Conservation (phyloP, 2,113 vertebrate genomes). For the Pteruthius melanotis region DNA sequence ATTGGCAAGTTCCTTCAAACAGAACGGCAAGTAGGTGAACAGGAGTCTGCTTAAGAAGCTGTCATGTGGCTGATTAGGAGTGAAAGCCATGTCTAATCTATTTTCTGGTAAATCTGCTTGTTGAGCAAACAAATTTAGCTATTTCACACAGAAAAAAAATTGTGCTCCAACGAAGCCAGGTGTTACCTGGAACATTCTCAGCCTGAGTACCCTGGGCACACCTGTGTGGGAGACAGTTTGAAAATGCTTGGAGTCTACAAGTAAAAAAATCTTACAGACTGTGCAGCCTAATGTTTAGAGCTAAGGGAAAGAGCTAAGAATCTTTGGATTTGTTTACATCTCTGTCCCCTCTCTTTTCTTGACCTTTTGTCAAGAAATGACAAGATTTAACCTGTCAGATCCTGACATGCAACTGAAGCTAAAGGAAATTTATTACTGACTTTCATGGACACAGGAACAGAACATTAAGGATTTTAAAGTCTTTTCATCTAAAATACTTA, state of each 20-base stretch:
- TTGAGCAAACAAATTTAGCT: conserved; percentile 27
- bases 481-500: not conserved
- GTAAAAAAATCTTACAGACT: not conserved
- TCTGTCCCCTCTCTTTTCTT: not conserved
- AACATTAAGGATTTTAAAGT: not conserved
- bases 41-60: conserved; percentile 5
- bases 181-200: not conserved
- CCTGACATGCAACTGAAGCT: not conserved
- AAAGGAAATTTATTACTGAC: not conserved
- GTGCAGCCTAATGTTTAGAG: not conserved
- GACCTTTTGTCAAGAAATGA: not conserved
- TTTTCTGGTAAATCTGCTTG: conserved; percentile 37
- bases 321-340: not conserved
- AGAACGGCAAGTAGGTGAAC: not conserved
- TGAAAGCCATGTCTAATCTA: conserved; percentile 43
- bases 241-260: not conserved
- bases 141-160: not conserved
- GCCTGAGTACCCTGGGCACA: not conserved
- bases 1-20: conserved; percentile 34
- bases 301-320: not conserved
- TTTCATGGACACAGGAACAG: not conserved
- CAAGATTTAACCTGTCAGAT: not conserved
- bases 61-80: conserved; percentile 2
- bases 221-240: not conserved
- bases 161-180: not conserved